Evolutionary conservation across 1,140 invertebrate genomes (phyloP).

Genomic region (Limonius californicus): DNA sequence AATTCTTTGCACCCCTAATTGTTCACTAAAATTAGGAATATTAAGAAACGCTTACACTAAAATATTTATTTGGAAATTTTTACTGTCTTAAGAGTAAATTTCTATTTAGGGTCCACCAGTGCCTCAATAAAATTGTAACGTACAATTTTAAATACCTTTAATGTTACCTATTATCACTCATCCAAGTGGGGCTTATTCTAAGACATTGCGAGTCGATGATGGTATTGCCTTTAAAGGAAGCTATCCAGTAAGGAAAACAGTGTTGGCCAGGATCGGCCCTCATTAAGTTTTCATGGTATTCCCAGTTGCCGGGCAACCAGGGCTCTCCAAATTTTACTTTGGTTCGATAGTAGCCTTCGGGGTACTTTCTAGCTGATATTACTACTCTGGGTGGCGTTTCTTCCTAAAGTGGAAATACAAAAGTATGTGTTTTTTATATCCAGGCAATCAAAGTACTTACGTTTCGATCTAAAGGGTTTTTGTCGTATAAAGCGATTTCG

Average conservation of each 20-base stretch:
- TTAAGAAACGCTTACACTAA: not conserved
- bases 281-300: slow-evolving; percentile 29
- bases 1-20: slow-evolving; percentile 54
- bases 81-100: too few relatives aligned
- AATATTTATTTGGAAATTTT: too few relatives aligned
- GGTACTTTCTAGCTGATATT: slow-evolving; percentile 23
- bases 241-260: slow-evolving; percentile 55
- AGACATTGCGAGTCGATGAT: slow-evolving; percentile 56
- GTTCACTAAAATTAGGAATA: slow-evolving; percentile 30
- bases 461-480: slow-evolving; percentile 31
- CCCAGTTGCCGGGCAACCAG: slow-evolving; percentile 42
- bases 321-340: slow-evolving; percentile 35
- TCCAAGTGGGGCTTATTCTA: slow-evolving; percentile 63
- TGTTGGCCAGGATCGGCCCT: slow-evolving; percentile 36
- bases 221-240: slow-evolving; percentile 50
- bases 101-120: too few relatives aligned
- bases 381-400: slow-evolving; percentile 18
- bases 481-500: slow-evolving; percentile 32
- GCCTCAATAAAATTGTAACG: not conserved
- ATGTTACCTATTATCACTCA: slow-evolving; percentile 59
- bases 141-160: slow-evolving; percentile 32
- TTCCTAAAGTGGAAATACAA: slow-evolving; percentile 18
- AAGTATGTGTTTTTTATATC: slow-evolving; percentile 1
- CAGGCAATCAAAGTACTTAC: slow-evolving; percentile 18
- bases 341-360: slow-evolving; percentile 37